A percentile compares a stretch with the other conserved stretches of the same genome.
Conservation (phyloP, 2,797 vertebrate species). For the Paguma larvata region DNA sequence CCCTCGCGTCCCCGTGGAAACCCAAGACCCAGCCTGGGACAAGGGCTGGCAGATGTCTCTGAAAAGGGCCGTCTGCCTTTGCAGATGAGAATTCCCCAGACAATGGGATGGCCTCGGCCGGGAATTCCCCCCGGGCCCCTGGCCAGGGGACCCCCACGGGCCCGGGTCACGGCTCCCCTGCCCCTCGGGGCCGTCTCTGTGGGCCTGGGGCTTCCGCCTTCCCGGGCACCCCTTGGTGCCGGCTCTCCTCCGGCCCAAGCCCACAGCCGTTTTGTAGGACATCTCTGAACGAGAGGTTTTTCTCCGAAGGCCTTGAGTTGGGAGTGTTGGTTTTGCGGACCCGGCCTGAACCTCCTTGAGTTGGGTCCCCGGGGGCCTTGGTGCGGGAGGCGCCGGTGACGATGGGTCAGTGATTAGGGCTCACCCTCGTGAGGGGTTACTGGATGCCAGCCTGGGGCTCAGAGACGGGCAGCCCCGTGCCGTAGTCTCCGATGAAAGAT, state of each 20-base stretch:
- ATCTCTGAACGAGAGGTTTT: neutral
- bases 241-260: fast-evolving
- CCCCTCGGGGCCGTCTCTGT: fast-evolving
- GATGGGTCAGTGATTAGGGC: fast-evolving
- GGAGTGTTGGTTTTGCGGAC: fast-evolving
- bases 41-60: slow-evolving; percentile 75
- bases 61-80: slow-evolving; percentile 60
- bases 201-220: fast-evolving
- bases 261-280: fast-evolving
- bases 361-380: no score
- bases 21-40: slow-evolving; percentile 73
- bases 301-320: neutral
- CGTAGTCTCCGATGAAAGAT: fast-evolving
- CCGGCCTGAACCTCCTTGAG: fast-evolving
- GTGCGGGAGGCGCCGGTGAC: fast-evolving
- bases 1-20: neutral
- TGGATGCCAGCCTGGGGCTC: neutral
- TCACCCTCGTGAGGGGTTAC: neutral
- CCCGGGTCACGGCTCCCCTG: neutral
- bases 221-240: neutral
- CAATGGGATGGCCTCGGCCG: neutral
- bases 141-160: neutral
- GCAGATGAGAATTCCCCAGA: slow-evolving; percentile 30
- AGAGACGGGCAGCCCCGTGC: fast-evolving
- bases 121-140: neutral